Evolutionary conservation across 2,888 invertebrate genomes (phyloP), one percentile per base, ranked within the genome.

Genomic region (Drosophila subsilvestris): DNA sequence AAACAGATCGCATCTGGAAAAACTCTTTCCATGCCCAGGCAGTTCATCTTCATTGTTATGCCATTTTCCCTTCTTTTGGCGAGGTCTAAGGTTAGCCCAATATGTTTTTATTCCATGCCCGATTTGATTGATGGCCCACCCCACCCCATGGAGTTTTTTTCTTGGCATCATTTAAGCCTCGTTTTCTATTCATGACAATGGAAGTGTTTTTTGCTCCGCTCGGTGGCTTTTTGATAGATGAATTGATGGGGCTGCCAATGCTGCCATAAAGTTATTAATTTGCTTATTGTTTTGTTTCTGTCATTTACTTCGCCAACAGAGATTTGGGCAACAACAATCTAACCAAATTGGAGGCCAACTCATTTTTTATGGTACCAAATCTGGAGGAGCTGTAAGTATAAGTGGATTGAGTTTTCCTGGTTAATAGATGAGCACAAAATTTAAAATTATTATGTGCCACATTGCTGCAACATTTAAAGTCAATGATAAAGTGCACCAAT

Each of bases 271-370:
- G 56, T 74, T 72, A 76, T 75, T 78, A 71, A 88, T 76, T 66
- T 76, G 55, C 50, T 55, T 61, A 71, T 61, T 44, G 60, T 71
- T 76, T 55, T 75, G 56, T 63, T 65, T 49, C 45, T 63, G 63
- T 63, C 63, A 63, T 32, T 63, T 17, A 27, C 7, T 42, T 49
- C 49, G 6, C 25, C 14, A 55, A 71, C 95, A 97, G 97, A 90
- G 96, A 97, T 92, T 93, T 97, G 91, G 95, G 95, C 78, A 94
- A 94, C 93, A 97, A 97, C 93, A 96, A 96, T 92, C 95, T 97
- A 90, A 96, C 95, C 78, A 92, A 93, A 90, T 93, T 97, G 92
- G 94, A 95, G 89, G 94, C 94, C 80, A 94, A 94, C 91, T 95
- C 95, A 84, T 94, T 97, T 91, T 93, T 93, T 81, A 93, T 94